Evolutionary conservation across 2,888 invertebrate genomes (phyloP), one percentile per base, ranked within the genome.

Genomic region (Xylophagus ater): DNA sequence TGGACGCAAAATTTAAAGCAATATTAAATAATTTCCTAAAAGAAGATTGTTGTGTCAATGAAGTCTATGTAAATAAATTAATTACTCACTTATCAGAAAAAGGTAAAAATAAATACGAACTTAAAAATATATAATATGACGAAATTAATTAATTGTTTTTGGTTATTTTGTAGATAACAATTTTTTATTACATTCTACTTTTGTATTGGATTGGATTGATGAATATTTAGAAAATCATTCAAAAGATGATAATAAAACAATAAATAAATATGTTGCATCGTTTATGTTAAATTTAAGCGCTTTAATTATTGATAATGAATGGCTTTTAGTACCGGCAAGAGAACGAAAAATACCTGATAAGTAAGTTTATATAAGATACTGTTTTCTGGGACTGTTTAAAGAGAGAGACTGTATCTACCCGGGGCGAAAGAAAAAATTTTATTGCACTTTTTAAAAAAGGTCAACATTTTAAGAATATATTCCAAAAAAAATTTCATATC

Each of bases 211-310:
- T 34, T 72, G 70, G 71, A 53, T 71, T 13, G 58, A 66, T 45
- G 53, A 59, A 34, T 66, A 66, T 18, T 51, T 67, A 1, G 53
- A 53, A 6, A 43, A 65, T 21, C 61, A n/a, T n/a, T n/a, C 70
- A 52, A 59, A 59, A 37, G 52, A 53, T 12, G 57, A 58, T 25
- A 51, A 54, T 13, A 45, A 44, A 10, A 49, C 51, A 32, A 62
- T 72, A 2, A 66, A 69, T 29, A 63, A 66, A 25, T 58, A 65
- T 39, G 59, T 74, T 4, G 56, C 65, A n/a, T 65, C 77, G 4
- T 84, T 85, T 48, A 68, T 76, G 24, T 59, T 78, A 7, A 74
- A 78, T 51, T 56, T 81, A 6, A 65, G 75, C 3, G 76, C 75
- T n/a, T 58, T 74, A 13, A 56, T 76, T 15, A 70, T 73, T 4